Evolutionary conservation across 2,113 vertebrate species (phyloP).

Genomic region (Hippocampus barbouri): DNA sequence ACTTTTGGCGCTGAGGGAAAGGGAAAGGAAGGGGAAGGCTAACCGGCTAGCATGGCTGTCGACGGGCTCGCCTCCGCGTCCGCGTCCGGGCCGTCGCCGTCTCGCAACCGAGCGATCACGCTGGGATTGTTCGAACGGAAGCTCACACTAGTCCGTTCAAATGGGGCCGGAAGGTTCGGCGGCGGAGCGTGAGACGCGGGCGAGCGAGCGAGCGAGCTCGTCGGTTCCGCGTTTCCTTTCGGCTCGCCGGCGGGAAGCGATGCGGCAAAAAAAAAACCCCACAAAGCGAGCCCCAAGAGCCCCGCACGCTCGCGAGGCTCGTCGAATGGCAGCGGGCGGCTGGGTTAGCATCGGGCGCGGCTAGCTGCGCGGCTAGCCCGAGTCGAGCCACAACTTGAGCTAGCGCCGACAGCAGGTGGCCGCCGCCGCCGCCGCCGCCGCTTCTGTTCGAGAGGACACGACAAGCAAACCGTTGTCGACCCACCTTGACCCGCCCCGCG

Average conservation of each 20-base stretch:
- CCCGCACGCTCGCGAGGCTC: background rate
- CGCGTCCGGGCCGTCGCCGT: no score
- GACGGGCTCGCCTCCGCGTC: no score
- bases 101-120: no score
- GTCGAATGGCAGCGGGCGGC: background rate
- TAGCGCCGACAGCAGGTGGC: constrained; percentile 35
- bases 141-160: background rate
- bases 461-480: constrained; percentile 8
- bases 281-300: no score
- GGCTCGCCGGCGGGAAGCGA: background rate
- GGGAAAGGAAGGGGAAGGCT: no score
- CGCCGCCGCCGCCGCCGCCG: no score
- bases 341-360: background rate
- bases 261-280: no score
- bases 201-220: background rate
- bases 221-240: background rate
- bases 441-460: background rate
- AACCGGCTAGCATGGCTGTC: no score
- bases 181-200: background rate
- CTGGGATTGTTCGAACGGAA: no score
- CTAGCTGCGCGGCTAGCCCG: constrained; percentile 52
- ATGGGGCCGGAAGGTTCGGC: background rate
- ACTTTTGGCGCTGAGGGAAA: no score
- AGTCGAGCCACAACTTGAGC: constrained; percentile 18
- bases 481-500: constrained; percentile 48